Percentiles rank a stretch among this genome's conserved stretches.
These are phyloP conservation scores for Cheilinus undulatus DNA, from an alignment of 2,113 vertebrate species.

Conservation along the genomic window DNA sequence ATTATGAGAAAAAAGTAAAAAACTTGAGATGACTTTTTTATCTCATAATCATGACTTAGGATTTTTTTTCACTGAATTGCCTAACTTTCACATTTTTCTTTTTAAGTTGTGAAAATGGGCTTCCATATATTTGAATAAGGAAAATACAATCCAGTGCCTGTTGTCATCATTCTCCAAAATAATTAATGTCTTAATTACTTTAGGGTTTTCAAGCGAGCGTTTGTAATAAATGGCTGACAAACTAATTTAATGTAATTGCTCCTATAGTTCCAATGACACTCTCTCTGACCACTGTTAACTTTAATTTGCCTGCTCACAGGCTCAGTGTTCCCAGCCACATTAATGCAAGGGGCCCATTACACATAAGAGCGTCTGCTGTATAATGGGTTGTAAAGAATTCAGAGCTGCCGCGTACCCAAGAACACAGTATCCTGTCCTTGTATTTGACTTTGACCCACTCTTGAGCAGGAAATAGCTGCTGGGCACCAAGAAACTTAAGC, in stretches of 20 bases:
- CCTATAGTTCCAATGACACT: slow-evolving; percentile 1
- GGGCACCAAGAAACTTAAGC: not conserved
- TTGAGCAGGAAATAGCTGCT: slow-evolving; percentile 24
- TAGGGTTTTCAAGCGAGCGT: not conserved
- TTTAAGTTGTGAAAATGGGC: too few relatives aligned
- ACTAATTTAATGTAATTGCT: not conserved
- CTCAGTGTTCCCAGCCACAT: slow-evolving; percentile 17
- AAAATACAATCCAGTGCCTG: too few relatives aligned
- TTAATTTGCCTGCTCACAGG: slow-evolving; percentile 5
- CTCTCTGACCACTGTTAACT: not conserved
- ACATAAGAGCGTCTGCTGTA: slow-evolving; percentile 27
- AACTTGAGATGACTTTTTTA: too few relatives aligned
- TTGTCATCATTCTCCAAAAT: too few relatives aligned
- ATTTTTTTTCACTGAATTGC: too few relatives aligned
- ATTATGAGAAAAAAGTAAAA: too few relatives aligned
- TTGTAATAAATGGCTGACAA: slow-evolving; percentile 8
- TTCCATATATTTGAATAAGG: too few relatives aligned
- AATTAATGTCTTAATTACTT: not conserved
- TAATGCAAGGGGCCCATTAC: slow-evolving; percentile 13
- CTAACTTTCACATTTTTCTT: too few relatives aligned
- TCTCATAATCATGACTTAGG: too few relatives aligned
- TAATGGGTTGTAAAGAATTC: slow-evolving; percentile 34
- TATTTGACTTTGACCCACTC: slow-evolving; percentile 16
- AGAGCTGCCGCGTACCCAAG: slow-evolving; percentile 23
- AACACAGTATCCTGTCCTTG: not conserved